These are phyloP conservation scores for Steinernema khuongi DNA, from an alignment of 1,140 invertebrate genomes.

Conservation along the genomic window DNA sequence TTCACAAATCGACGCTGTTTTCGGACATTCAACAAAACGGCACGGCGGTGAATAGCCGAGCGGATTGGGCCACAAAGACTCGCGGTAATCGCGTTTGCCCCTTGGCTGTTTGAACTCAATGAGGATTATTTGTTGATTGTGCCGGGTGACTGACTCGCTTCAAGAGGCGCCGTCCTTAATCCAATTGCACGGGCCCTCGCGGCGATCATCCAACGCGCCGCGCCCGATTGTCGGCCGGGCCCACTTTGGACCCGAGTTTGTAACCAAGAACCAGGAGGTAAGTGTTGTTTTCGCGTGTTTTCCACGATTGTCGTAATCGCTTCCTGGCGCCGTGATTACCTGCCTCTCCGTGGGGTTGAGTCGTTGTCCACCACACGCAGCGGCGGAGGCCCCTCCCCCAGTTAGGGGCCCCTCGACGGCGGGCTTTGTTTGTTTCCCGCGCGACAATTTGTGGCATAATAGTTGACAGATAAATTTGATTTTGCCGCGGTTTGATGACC, in stretches of 20 bases:
- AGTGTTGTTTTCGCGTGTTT: neutral
- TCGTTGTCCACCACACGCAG: too few relatives aligned
- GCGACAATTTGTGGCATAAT: slow-evolving; percentile 6
- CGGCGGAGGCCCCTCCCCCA: neutral
- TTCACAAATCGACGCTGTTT: too few relatives aligned
- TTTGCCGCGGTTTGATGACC: neutral
- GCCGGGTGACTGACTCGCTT: neutral
- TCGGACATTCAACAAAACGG: too few relatives aligned
- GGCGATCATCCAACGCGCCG: neutral
- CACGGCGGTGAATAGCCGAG: neutral
- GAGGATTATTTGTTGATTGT: slow-evolving; percentile 9
- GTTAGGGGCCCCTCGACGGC: neutral
- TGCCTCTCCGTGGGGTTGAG: too few relatives aligned
- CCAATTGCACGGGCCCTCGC: neutral
- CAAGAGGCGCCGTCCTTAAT: neutral
- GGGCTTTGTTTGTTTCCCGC: neutral
- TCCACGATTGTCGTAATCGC: slow-evolving; percentile 14
- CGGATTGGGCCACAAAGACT: neutral
- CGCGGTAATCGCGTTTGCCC: slow-evolving; percentile 7
- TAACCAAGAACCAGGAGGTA: neutral
- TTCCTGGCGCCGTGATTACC: neutral
- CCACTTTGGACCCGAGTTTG: neutral
- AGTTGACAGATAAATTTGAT: slow-evolving; percentile 17
- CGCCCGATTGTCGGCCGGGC: neutral
- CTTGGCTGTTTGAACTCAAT: neutral